Percentiles rank a stretch among this genome's conserved stretches.
Conservation (phyloP, 2,797 vertebrate genomes). For the Meriones psammophilus region DNA sequence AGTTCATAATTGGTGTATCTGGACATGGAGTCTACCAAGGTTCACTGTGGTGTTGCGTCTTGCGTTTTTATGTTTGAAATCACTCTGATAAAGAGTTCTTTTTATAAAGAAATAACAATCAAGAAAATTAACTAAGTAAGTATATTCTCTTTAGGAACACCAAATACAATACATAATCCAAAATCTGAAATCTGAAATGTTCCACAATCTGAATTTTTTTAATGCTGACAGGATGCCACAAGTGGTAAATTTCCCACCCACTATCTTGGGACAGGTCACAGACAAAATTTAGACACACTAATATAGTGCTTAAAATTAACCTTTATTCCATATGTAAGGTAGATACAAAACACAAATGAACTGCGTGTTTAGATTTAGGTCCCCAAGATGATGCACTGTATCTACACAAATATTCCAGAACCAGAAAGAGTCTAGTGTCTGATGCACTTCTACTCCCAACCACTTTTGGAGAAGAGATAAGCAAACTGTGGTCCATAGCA, state of each 20-base stretch:
- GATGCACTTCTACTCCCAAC: neutral
- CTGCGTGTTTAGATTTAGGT: neutral
- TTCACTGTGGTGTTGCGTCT: constrained; percentile 32
- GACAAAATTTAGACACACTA: neutral
- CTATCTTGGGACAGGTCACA: neutral
- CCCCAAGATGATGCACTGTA: neutral
- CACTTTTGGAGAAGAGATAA: neutral
- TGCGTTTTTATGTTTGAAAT: constrained; percentile 62
- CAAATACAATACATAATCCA: constrained; percentile 1
- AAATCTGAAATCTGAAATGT: neutral
- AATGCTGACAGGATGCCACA: neutral
- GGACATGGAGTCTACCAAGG: neutral
- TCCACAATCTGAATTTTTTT: neutral
- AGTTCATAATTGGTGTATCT: constrained; percentile 42
- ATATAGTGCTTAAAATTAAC: neutral
- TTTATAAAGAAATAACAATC: constrained; percentile 45
- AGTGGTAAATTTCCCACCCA: neutral
- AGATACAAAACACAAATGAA: neutral
- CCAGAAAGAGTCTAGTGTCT: neutral
- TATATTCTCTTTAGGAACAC: constrained; percentile 44
- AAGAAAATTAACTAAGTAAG: constrained; percentile 53
- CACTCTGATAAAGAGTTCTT: constrained; percentile 33
- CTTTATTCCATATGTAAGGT: neutral
- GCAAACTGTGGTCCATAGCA: neutral
- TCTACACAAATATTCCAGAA: neutral